Evolutionary conservation across 2,797 vertebrate genomes (phyloP).

Genomic region (Peromyscus eremicus): DNA sequence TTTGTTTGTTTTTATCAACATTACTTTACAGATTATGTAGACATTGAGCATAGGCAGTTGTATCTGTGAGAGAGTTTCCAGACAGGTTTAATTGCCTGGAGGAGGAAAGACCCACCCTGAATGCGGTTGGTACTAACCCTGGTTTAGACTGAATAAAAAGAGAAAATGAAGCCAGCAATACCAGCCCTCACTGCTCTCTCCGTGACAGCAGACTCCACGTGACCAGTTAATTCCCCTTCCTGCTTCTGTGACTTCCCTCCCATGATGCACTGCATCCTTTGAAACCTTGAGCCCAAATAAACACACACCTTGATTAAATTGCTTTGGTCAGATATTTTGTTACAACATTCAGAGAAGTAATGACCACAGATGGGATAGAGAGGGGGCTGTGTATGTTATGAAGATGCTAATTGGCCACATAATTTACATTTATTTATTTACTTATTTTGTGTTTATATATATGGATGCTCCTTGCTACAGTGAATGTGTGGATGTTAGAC

Average conservation of each 20-base stretch:
- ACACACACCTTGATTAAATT: background rate
- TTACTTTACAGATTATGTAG: constrained; percentile 20
- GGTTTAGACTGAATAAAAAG: background rate
- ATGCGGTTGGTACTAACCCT: background rate
- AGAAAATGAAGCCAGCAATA: background rate
- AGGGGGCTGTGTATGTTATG: background rate
- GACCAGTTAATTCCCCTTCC: background rate
- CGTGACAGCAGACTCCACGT: background rate
- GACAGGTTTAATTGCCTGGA: background rate
- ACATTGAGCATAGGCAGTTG: background rate
- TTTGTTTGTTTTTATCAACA: constrained; percentile 6
- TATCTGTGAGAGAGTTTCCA: background rate
- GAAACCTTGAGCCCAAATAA: background rate
- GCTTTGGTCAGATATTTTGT: background rate
- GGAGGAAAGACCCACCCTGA: background rate
- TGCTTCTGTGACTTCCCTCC: background rate
- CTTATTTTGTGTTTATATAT: background rate
- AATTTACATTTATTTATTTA: background rate
- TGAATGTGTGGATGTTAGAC: background rate
- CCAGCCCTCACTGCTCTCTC: background rate
- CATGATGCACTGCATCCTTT: background rate
- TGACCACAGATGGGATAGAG: background rate
- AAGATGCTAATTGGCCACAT: background rate
- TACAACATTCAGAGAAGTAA: background rate
- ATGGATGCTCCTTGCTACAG: background rate